Percentiles rank a stretch among this genome's conserved stretches.
These are phyloP conservation scores for Trichogramma pretiosum DNA, from an alignment of 1,140 invertebrate species.

Conservation along the genomic window DNA sequence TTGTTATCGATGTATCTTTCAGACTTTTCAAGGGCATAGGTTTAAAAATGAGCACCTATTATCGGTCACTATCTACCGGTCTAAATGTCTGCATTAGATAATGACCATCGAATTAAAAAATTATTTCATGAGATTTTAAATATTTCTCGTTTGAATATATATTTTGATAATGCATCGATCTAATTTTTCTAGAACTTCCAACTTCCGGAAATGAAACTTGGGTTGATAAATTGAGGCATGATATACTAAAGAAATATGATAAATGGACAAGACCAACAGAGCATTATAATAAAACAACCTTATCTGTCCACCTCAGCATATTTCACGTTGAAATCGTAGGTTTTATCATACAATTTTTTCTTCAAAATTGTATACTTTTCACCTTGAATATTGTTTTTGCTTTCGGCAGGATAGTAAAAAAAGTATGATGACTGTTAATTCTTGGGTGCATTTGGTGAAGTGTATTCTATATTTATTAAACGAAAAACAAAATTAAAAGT, in stretches of 20 bases:
- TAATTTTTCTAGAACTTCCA: constrained; percentile 13
- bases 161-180: neutral
- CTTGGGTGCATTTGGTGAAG: constrained; percentile 12
- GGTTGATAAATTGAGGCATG: constrained; percentile 48
- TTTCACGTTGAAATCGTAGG: constrained; percentile 48
- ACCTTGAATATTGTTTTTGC: too few relatives aligned
- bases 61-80: too few relatives aligned
- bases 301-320: constrained; percentile 47
- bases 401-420: constrained; percentile 8
- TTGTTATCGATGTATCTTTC: too few relatives aligned
- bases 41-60: too few relatives aligned
- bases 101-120: too few relatives aligned
- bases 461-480: constrained; percentile 2
- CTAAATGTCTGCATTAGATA: too few relatives aligned
- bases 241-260: constrained; percentile 53
- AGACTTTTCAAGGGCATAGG: too few relatives aligned
- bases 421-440: constrained; percentile 9
- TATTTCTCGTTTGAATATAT: neutral
- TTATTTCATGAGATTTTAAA: neutral
- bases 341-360: constrained; percentile 8
- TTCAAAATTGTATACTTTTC: too few relatives aligned
- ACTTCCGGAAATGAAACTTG: constrained; percentile 44
- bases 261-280: constrained; percentile 51
- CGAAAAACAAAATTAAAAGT: too few relatives aligned
- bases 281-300: constrained; percentile 45